phyloP scores from a whole-genome alignment of 2,113 vertebrate genomes.

The Natator depressus region DNA sequence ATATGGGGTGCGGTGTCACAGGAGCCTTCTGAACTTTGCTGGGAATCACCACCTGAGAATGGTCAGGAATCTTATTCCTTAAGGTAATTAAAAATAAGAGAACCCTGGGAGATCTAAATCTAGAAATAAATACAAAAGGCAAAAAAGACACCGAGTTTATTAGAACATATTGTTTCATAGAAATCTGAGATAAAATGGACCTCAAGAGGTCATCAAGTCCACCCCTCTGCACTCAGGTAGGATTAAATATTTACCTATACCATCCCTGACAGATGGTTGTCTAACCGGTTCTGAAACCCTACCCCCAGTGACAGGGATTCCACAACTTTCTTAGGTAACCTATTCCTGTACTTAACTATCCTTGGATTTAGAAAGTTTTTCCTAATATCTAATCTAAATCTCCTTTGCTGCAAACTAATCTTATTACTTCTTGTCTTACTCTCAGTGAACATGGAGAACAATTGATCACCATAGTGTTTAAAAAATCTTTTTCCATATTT shows the following conservation, averaged over 20 bases:
- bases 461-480: background rate
- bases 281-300: background rate
- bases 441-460: background rate
- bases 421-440: background rate
- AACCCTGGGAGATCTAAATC: background rate
- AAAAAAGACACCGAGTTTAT: background rate
- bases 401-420: background rate
- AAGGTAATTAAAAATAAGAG: background rate
- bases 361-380: background rate
- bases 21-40: background rate
- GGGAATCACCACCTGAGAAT: background rate
- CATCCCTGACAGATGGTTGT: background rate
- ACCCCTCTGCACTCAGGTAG: background rate
- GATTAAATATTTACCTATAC: background rate
- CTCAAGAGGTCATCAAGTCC: background rate
- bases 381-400: background rate
- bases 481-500: background rate
- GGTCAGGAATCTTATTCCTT: background rate
- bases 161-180: background rate
- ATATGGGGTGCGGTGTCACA: no score
- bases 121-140: background rate
- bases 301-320: background rate
- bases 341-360: background rate
- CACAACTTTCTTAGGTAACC: background rate
- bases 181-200: background rate